Percentiles rank a stretch among this genome's conserved stretches.
These are phyloP conservation scores for Cryptotermes secundus DNA, from an alignment of 1,140 invertebrate species.

Conservation along the genomic window DNA sequence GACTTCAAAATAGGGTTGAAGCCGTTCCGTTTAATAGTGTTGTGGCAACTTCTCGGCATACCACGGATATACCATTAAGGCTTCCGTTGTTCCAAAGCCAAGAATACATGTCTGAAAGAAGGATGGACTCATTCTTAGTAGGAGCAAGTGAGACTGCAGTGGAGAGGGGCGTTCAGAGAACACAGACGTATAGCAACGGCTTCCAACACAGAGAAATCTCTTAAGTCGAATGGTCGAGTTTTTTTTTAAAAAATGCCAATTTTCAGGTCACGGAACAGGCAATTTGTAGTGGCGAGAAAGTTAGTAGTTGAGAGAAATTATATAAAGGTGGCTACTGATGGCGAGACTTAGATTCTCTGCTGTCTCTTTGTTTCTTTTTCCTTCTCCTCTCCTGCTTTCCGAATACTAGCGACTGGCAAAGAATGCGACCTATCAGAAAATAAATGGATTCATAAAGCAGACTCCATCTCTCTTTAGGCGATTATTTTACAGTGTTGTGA, in stretches of 20 bases:
- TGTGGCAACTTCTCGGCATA: neutral
- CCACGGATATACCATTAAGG: neutral
- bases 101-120: neutral
- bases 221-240: neutral
- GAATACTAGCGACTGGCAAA: no score
- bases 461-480: no score
- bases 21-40: neutral
- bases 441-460: no score
- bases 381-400: no score
- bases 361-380: no score
- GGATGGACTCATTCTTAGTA: neutral
- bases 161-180: neutral
- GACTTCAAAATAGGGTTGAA: neutral
- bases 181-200: neutral
- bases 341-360: no score
- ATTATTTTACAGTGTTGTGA: no score
- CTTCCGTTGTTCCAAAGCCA: neutral
- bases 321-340: no score
- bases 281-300: neutral
- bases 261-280: neutral
- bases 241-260: neutral
- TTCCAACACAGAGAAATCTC: neutral
- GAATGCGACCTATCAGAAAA: neutral
- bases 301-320: neutral
- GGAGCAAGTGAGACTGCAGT: neutral